phyloP scores from a whole-genome alignment of 2,797 vertebrate genomes.

The Falco berigora region DNA sequence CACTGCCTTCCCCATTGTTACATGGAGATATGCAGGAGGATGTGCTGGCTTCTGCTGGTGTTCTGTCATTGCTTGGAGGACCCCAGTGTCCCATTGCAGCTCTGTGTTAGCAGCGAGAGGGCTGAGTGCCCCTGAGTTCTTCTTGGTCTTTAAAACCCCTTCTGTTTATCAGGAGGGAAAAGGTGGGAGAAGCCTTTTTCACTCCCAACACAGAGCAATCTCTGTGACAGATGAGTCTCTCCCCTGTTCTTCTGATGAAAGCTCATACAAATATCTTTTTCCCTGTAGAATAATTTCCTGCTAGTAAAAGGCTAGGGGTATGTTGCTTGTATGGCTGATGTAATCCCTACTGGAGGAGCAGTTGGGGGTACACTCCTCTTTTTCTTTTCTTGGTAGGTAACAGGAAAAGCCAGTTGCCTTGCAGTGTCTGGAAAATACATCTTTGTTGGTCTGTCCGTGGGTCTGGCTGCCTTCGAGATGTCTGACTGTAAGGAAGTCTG shows the following conservation, averaged over 20 bases:
- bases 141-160: not conserved
- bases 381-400: slow-evolving; percentile 68
- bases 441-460: slow-evolving; percentile 75
- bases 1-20: accelerated
- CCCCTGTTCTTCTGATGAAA: not conserved
- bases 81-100: not conserved
- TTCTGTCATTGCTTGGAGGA: not conserved
- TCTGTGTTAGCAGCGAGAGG: not conserved
- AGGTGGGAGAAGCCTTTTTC: not conserved
- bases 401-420: slow-evolving; percentile 76
- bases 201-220: not conserved
- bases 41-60: not conserved
- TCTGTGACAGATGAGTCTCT: not conserved
- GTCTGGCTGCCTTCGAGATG: slow-evolving; percentile 76
- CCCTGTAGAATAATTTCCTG: not conserved
- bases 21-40: not conserved
- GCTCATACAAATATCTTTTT: not conserved
- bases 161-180: not conserved
- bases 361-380: not conserved
- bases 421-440: slow-evolving; percentile 75
- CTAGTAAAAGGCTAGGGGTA: not conserved
- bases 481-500: slow-evolving; percentile 36
- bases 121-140: not conserved
- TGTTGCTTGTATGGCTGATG: not conserved
- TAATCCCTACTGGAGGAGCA: not conserved